Evolutionary conservation across 2,113 vertebrate genomes (phyloP), one percentile per base, ranked within the genome.

Genomic region (Oceanites oceanicus): DNA sequence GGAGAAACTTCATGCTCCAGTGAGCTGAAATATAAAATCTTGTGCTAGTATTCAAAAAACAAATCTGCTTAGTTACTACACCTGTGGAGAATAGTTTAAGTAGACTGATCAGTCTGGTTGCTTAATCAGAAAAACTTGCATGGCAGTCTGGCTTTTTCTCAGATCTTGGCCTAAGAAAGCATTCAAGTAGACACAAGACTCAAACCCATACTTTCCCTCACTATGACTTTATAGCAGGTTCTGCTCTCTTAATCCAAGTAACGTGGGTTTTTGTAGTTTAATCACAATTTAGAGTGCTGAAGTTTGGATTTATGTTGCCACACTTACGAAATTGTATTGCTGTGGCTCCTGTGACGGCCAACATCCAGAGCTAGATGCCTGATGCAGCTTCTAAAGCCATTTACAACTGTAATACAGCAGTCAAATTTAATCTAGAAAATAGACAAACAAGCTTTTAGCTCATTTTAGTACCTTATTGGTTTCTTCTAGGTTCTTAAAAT

Each of bases 11-110:
- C 47, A 45, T 79, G 86, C 47, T 88, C 65, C 68, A 38, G 58
- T 93, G 88, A 92, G 78, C 26, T 85, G 81, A 92, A 78, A 93
- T 89, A 66, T 88, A 67, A 89, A 86, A 70, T 90, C 49, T 88
- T 42, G 26, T 83, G 50, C 55, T 29, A 19, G 38, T 68, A 30
- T 77, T 87, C 40, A 81, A 25, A 91, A 93, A 40, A 22, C 0
- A 0, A 62, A 65, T 75, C 27, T 53, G 36, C 15, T 76, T 66
- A n/a, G 42, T 91, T 75, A 30, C 38, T 86, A 32, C 1, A 4
- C 22, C 14, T 92, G 29, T 76, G 34, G 63, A 88, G 49, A 52
- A 47, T 13, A 45, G 50, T 53, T 14, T 30, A 49, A 83, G 53
- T 26, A 68, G 56, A 78, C 27, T 82, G 34, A n/a, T 21, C 38